A percentile compares a stretch with the other conserved stretches of the same genome.
Conservation (phyloP, 2,888 invertebrate species). For the Lacanobia oleracea region DNA sequence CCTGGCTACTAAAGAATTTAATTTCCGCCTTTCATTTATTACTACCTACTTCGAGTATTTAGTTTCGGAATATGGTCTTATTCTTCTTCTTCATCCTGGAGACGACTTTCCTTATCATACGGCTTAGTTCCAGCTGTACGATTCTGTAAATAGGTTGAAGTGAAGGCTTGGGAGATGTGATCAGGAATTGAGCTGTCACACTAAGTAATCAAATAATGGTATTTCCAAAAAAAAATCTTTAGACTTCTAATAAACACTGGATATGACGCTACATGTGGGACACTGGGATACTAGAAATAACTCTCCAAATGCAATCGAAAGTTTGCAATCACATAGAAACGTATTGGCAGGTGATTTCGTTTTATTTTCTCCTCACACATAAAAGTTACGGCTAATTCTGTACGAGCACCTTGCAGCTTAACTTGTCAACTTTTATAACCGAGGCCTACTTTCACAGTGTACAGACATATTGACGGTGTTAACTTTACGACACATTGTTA, state of each 20-base stretch:
- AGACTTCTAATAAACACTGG: not conserved
- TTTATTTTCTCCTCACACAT: not conserved
- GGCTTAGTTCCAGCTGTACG: no score
- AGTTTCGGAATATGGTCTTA: no score
- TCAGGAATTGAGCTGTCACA: no score
- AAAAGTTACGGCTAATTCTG: slow-evolving; percentile 5
- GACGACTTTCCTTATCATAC: no score
- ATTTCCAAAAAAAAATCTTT: not conserved
- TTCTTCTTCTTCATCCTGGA: no score
- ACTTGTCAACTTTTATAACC: slow-evolving; percentile 29
- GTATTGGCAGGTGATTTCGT: not conserved
- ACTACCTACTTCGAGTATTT: no score
- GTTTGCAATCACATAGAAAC: not conserved
- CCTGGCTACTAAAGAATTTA: no score
- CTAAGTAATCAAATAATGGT: no score
- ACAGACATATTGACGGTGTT: slow-evolving; percentile 29
- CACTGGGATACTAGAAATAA: no score
- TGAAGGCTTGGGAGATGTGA: no score
- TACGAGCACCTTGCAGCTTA: slow-evolving; percentile 15
- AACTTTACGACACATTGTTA: slow-evolving; percentile 62
- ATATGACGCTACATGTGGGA: not conserved
- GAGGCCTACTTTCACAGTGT: slow-evolving; percentile 44
- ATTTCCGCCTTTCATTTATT: no score
- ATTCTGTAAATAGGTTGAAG: no score
- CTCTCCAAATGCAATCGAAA: not conserved